A percentile compares a stretch with the other conserved stretches of the same genome.
Evolutionary conservation across 2,888 invertebrate species (phyloP).

Genomic region (Drosophila lutescens): DNA sequence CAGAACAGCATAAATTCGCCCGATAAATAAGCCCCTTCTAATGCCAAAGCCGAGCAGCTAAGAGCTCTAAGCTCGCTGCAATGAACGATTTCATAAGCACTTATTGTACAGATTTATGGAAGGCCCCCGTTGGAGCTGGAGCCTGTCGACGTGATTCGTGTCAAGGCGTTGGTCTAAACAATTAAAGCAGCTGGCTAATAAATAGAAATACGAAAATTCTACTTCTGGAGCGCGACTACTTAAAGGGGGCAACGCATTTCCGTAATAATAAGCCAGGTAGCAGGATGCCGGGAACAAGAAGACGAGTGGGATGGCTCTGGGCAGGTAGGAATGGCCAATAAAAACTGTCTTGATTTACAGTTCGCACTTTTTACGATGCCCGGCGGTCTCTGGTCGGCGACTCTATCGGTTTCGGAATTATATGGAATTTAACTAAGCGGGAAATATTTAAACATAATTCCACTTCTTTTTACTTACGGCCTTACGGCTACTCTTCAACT

Average conservation of each 20-base stretch:
- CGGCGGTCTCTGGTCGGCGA: constrained; percentile 42
- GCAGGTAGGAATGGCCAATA: constrained; percentile 51
- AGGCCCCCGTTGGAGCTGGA: constrained; percentile 18
- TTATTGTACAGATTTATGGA: constrained; percentile 62
- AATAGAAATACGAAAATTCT: constrained; percentile 55
- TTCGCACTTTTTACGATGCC: constrained; percentile 76
- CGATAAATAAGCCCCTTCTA: constrained; percentile 44
- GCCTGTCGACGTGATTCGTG: constrained; percentile 54
- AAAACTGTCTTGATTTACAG: constrained; percentile 79
- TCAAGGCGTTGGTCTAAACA: constrained; percentile 48
- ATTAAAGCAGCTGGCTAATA: constrained; percentile 45
- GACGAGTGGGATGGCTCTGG: constrained; percentile 23
- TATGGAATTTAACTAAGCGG: constrained; percentile 74
- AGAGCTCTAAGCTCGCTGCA: constrained; percentile 45
- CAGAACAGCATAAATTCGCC: constrained; percentile 42
- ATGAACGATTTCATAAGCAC: constrained; percentile 75
- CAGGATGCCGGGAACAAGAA: constrained; percentile 11
- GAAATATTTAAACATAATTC: constrained; percentile 72
- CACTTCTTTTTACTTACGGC: constrained; percentile 35
- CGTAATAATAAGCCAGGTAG: constrained; percentile 55
- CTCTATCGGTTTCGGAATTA: constrained; percentile 65
- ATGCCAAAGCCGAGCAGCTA: constrained; percentile 30
- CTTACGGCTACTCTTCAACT: constrained; percentile 41
- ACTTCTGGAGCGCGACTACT: constrained; percentile 13
- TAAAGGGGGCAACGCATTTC: constrained; percentile 52